A percentile compares a stretch with the other conserved stretches of the same genome.
Conservation (phyloP, 2,888 invertebrate genomes). For the Trisateles emortualis region DNA sequence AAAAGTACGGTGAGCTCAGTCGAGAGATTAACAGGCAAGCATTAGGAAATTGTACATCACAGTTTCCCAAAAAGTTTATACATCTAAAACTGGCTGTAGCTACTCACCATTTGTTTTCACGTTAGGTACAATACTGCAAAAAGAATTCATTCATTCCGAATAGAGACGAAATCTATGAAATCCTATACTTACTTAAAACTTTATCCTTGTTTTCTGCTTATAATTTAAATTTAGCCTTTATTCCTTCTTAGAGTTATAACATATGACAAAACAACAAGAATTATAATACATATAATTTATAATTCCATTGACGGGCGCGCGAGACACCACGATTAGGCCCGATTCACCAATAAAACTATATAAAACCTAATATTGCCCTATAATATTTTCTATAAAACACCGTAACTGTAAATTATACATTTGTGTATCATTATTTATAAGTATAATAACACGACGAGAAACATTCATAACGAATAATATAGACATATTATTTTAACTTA, state of each 20-base stretch:
- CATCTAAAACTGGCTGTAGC: neutral
- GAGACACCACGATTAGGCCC: neutral
- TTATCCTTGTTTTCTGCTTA: too few relatives aligned
- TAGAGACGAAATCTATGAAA: too few relatives aligned
- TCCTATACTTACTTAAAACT: too few relatives aligned
- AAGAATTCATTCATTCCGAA: too few relatives aligned
- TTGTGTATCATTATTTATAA: slow-evolving; percentile 64
- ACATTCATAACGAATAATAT: slow-evolving; percentile 64
- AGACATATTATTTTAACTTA: slow-evolving; percentile 67
- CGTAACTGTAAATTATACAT: slow-evolving; percentile 45
- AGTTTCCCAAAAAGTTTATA: slow-evolving; percentile 19
- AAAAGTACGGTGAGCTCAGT: slow-evolving; percentile 20
- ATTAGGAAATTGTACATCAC: slow-evolving; percentile 17
- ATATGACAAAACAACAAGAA: neutral
- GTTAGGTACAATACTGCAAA: neutral
- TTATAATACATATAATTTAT: neutral
- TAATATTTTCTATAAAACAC: slow-evolving; percentile 37
- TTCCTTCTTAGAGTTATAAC: neutral
- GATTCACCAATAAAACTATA: slow-evolving; percentile 12
- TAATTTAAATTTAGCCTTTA: too few relatives aligned
- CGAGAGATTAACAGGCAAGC: slow-evolving; percentile 19
- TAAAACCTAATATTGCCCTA: slow-evolving; percentile 7
- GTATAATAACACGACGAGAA: slow-evolving; percentile 68
- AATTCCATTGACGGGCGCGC: neutral
- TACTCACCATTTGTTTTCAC: slow-evolving; percentile 11